Base-by-base conservation (phyloP, 2,113 vertebrate species). In the Megatriorchis doriae region DNA sequence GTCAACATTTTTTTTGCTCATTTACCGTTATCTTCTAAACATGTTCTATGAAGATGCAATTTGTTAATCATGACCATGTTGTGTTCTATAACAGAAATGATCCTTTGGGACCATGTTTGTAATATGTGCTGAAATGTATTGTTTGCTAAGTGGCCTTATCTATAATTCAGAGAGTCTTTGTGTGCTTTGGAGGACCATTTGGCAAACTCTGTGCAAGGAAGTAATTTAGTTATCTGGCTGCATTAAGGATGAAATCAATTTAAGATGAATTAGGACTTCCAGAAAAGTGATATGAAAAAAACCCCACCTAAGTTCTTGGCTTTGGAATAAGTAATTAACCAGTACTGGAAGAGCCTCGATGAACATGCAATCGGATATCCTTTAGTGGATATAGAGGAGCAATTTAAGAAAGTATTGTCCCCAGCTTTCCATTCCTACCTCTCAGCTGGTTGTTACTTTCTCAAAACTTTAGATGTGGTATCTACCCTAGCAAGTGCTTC, bases 121-220 rank as follows among this genome's bases (percentile, higher is more conserved):
- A 86, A 16, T 26, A 43, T 16, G 7, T 59, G 56, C 65, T 81
- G 61, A 81, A 84, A 82, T 2, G 40, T 43, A 22, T 61, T 58
- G 20, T 88, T 92, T 87, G 43, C 78, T 72, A 55, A 81, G 55
- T 83, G 38, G 29, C 45, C 91, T 88, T 94, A 94, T 86, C 88
- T 88, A 31, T 81, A 92, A 86, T 77, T 90, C 66, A 85, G 48
- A 65, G 58, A n/a, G 20, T 10, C 23, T 81, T 52, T 73, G 40
- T 73, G 50, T 66, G 75, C 80, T 81, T 81, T 90, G 86, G 85
- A 86, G 88, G 66, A 77, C 32, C 27, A 43, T 81, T 83, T 97
- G 93, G 88, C 89, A 93, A 95, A 81, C 40, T 43, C 63, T 73
- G 36, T 66, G 74, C 61, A 66, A 92, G 93, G 86, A 97, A 94